Evolutionary conservation across 2,888 invertebrate genomes (phyloP).

Genomic region (Rhorus exstirpatorius): DNA sequence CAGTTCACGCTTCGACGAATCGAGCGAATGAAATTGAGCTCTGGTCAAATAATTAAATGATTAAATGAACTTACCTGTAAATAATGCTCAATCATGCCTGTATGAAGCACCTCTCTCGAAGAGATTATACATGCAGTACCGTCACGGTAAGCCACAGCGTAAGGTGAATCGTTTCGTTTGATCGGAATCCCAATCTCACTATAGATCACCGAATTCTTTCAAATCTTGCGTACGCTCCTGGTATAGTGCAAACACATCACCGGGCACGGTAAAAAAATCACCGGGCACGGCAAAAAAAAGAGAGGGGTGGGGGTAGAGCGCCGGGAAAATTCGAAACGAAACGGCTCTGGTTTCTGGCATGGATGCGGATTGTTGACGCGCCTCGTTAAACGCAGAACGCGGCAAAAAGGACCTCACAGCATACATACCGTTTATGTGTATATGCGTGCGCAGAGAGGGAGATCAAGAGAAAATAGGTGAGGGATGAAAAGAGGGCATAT

Average conservation of each 20-base stretch:
- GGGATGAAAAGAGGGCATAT: slow-evolving; percentile 42
- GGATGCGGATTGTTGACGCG: slow-evolving; percentile 71
- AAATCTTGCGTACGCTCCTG: neutral
- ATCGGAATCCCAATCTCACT: neutral
- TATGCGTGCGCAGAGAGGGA: slow-evolving; percentile 7
- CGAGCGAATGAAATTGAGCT: no score
- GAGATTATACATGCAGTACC: no score
- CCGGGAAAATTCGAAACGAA: slow-evolving; percentile 40
- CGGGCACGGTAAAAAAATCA: neutral
- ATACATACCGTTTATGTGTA: slow-evolving; percentile 14
- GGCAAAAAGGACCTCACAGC: slow-evolving; percentile 18
- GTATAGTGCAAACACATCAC: neutral
- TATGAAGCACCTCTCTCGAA: no score
- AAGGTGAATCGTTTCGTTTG: neutral
- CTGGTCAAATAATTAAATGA: no score
- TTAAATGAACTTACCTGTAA: no score
- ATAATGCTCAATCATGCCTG: no score
- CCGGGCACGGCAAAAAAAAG: neutral
- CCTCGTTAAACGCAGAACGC: slow-evolving; percentile 72
- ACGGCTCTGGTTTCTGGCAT: slow-evolving; percentile 49
- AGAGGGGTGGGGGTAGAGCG: neutral
- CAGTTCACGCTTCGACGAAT: no score
- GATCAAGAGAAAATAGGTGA: slow-evolving; percentile 20
- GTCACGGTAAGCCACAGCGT: no score
- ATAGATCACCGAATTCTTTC: neutral